Evolutionary conservation across 2,888 invertebrate genomes (phyloP).

Genomic region (Pachycephus smyrnensis): DNA sequence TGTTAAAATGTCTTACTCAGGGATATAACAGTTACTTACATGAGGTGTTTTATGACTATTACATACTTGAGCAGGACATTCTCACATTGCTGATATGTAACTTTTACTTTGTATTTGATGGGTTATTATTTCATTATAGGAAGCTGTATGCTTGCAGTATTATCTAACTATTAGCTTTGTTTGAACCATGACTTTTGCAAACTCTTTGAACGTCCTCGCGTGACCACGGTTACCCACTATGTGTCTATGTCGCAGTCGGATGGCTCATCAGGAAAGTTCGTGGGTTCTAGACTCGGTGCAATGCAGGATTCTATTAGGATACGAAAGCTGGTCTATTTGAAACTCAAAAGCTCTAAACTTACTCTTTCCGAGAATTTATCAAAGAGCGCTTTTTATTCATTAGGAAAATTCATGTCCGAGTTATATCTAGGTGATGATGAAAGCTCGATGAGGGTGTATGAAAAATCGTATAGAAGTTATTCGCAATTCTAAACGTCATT

Average conservation of each 20-base stretch:
- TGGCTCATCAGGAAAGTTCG: neutral
- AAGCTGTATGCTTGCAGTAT: neutral
- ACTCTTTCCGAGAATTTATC: neutral
- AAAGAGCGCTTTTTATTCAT: neutral
- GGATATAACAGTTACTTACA: too few relatives aligned
- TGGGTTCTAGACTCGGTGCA: neutral
- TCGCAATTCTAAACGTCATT: neutral
- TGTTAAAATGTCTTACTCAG: too few relatives aligned
- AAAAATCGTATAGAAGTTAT: neutral
- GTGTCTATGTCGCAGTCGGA: neutral
- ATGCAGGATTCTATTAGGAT: neutral
- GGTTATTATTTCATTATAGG: neutral
- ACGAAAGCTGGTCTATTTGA: neutral
- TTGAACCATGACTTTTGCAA: neutral
- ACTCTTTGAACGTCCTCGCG: neutral
- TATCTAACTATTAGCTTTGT: neutral
- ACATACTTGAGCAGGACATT: too few relatives aligned
- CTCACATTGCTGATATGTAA: too few relatives aligned
- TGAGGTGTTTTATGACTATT: too few relatives aligned
- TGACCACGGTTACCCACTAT: neutral
- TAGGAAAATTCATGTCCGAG: neutral
- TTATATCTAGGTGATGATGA: neutral
- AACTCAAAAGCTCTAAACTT: neutral
- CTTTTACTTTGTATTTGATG: too few relatives aligned
- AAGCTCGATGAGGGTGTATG: neutral